Conservation (phyloP, 2,888 invertebrate genomes). For the Pedicia rivosa region DNA sequence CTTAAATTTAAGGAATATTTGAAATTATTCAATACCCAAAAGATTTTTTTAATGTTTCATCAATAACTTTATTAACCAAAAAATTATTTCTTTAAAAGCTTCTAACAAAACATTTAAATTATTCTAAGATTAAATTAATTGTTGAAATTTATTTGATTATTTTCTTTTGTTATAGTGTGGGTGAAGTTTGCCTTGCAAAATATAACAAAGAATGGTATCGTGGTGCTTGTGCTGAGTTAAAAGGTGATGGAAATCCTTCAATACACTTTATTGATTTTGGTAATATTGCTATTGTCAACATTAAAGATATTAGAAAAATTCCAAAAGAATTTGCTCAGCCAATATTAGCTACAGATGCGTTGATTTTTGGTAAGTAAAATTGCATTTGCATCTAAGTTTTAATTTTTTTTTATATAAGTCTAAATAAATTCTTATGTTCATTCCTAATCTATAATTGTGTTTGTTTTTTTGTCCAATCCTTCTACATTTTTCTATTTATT, state of each 20-base stretch:
- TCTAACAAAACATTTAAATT: not conserved
- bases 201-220: conserved; percentile 5
- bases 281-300: not conserved
- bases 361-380: not conserved
- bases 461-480: no score
- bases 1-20: no score
- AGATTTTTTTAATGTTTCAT: no score
- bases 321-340: not conserved
- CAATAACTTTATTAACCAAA: no score
- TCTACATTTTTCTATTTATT: no score
- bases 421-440: no score
- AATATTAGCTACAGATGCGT: not conserved
- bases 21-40: no score
- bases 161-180: not conserved
- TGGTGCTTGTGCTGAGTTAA: not conserved
- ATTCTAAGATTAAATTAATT: not conserved
- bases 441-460: no score
- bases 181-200: conserved; percentile 1
- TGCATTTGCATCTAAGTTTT: not conserved
- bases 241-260: not conserved
- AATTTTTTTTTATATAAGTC: no score
- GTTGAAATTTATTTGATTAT: not conserved
- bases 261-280: conserved; percentile 6
- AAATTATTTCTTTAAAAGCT: no score
- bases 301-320: conserved; percentile 1